Evolutionary conservation across 2,888 invertebrate genomes (phyloP).

Genomic region (Silvanus unidentatus): DNA sequence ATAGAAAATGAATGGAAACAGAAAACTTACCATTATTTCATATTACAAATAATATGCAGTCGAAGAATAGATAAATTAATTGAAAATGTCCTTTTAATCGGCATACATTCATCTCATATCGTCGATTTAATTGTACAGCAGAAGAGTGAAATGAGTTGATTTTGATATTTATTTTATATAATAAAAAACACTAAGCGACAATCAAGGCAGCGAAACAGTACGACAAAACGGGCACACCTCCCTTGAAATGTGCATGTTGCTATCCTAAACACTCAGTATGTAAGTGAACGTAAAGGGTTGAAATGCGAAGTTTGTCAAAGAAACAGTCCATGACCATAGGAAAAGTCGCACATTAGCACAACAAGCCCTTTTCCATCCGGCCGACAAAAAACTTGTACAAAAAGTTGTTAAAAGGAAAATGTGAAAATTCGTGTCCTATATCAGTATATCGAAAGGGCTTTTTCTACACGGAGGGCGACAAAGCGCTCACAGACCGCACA

Average conservation of each 20-base stretch:
- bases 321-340: slow-evolving; percentile 16
- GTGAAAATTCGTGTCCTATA: no score
- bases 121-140: background rate
- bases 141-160: no score
- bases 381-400: no score
- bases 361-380: slow-evolving; percentile 7
- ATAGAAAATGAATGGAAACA: no score
- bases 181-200: slow-evolving; percentile 12
- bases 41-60: slow-evolving; percentile 35
- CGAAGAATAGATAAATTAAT: slow-evolving; percentile 31
- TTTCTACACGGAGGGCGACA: slow-evolving; percentile 2
- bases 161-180: no score
- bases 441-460: background rate
- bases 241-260: slow-evolving; percentile 21
- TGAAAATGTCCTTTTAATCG: slow-evolving; percentile 27
- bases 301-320: slow-evolving; percentile 11
- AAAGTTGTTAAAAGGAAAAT: no score
- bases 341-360: slow-evolving; percentile 9
- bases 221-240: slow-evolving; percentile 25
- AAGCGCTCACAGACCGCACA: slow-evolving; percentile 19
- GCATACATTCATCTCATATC: slow-evolving; percentile 34
- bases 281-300: slow-evolving; percentile 13
- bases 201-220: slow-evolving; percentile 13
- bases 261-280: slow-evolving; percentile 15
- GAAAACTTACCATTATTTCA: slow-evolving; percentile 39